Percentiles rank a stretch among this genome's conserved stretches.
Conservation (phyloP, 2,888 invertebrate genomes). For the Baccha elongata region DNA sequence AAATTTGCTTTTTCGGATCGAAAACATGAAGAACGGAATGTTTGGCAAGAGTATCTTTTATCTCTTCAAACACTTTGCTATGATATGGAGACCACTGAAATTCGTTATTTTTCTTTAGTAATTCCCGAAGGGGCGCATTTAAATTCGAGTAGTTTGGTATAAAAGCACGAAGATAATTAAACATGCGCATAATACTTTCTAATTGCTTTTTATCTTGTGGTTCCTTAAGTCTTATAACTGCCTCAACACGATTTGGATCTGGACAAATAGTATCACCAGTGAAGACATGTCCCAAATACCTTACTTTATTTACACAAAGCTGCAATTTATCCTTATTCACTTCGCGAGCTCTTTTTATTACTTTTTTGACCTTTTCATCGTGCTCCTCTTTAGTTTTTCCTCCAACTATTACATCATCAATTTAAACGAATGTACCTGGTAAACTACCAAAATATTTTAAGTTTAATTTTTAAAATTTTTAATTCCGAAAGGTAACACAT, state of each 20-base stretch:
- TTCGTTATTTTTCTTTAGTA: not conserved
- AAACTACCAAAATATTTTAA: slow-evolving; percentile 34
- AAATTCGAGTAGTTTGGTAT: slow-evolving; percentile 53
- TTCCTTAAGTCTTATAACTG: slow-evolving; percentile 34
- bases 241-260: slow-evolving; percentile 55
- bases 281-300: slow-evolving; percentile 74
- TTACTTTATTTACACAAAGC: slow-evolving; percentile 70
- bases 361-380: not conserved
- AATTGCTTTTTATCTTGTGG: slow-evolving; percentile 41
- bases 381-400: slow-evolving; percentile 15
- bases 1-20: slow-evolving; percentile 22
- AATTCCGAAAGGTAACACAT: slow-evolving; percentile 41
- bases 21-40: slow-evolving; percentile 35
- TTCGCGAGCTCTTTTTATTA: not conserved
- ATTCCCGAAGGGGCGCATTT: slow-evolving; percentile 22
- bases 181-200: slow-evolving; percentile 38
- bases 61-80: slow-evolving; percentile 64
- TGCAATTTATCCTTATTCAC: slow-evolving; percentile 57
- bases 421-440: slow-evolving; percentile 40
- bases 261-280: slow-evolving; percentile 60
- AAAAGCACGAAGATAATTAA: slow-evolving; percentile 71
- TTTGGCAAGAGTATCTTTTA: slow-evolving; percentile 75
- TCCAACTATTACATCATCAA: slow-evolving; percentile 22
- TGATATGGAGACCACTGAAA: slow-evolving; percentile 73
- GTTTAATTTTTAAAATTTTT: slow-evolving; percentile 40